Evolutionary conservation across 2,888 invertebrate species (phyloP), one percentile per base, ranked within the genome.

Genomic region (Agonopterix heracliana): DNA sequence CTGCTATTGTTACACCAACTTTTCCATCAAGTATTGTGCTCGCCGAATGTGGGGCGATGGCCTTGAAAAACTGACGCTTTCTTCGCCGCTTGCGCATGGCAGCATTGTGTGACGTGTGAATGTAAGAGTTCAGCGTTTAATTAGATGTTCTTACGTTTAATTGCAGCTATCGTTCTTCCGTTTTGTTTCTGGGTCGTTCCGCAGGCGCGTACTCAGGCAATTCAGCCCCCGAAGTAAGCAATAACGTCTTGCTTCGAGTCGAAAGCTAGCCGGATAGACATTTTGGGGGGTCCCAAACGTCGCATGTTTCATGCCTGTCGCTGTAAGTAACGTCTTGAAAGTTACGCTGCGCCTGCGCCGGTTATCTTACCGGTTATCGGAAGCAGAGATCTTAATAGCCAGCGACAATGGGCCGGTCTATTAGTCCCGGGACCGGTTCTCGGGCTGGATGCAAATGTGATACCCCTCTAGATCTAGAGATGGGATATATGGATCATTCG

Each of bases 321-420:
- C 26, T 26, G 26, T 26, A 56, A 61, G 60, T 57, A 55, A 56
- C 54, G 55, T 50, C 55, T 48, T 49, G 55, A 56, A 56, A 63
- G 61, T 64, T 53, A 56, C 56, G 26, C 26, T 26, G 26, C 26
- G 26, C 26, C 26, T 26, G 26, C 26, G 26, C 26, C 26, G 26
- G 26, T 26, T 26, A 26, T 26, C 26, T 26, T 26, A 49, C 53
- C 50, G 48, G 54, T 56, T 61, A 56, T 60, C 57, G 51, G 59
- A 49, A 49, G 57, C 71, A 51, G 55, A 55, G 64, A 74, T 73
- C 74, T 70, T 60, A 68, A 70, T 68, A 61, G 60, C 55, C 61
- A 57, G 57, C 59, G 68, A 74, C 74, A 70, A 69, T 68, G 60
- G 62, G 54, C 58, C 64, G 60, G 64, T 68, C 69, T 66, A 68